These are phyloP conservation scores for Bambusicola thoracicus DNA, from an alignment of 2,113 vertebrate genomes.

Conservation along the genomic window DNA sequence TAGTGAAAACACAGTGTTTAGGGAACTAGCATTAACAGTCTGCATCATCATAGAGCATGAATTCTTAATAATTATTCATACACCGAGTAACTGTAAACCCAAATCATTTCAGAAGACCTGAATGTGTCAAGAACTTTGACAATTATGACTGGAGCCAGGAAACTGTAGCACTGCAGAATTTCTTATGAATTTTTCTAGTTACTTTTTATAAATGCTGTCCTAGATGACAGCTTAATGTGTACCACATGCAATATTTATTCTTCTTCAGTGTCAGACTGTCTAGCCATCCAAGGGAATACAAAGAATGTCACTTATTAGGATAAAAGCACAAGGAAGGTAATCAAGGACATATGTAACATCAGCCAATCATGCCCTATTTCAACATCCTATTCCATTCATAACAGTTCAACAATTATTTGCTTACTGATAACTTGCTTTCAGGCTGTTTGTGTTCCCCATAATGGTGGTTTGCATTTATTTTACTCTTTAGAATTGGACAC, in stretches of 20 bases:
- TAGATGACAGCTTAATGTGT: conserved; percentile 99
- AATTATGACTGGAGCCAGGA: conserved; percentile 97
- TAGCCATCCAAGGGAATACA: conserved; percentile 98
- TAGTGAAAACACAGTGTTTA: conserved; percentile 67
- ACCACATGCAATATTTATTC: conserved; percentile 99
- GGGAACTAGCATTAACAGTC: conserved; percentile 65
- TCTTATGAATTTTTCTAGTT: conserved; percentile 93
- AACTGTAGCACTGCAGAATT: conserved; percentile 91
- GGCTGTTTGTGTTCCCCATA: conserved; percentile 91
- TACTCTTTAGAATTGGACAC: conserved; percentile 93
- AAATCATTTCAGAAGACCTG: conserved; percentile 81
- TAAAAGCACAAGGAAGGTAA: conserved; percentile 99
- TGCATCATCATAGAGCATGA: conserved; percentile 70
- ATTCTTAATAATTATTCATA: conserved; percentile 86
- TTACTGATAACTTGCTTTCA: conserved; percentile 96
- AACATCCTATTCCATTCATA: conserved; percentile 90
- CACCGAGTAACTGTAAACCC: conserved; percentile 82
- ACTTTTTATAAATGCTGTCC: conserved; percentile 90
- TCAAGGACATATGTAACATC: conserved; percentile 99
- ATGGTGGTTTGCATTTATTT: conserved; percentile 95
- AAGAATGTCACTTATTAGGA: conserved; percentile 99
- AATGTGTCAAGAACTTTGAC: conserved; percentile 91
- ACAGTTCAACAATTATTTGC: conserved; percentile 95
- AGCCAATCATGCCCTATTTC: conserved; percentile 95
- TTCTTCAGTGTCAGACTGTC: conserved; percentile 99